phyloP scores from a whole-genome alignment of 2,797 vertebrate species.

The Phalanger gymnotis region DNA sequence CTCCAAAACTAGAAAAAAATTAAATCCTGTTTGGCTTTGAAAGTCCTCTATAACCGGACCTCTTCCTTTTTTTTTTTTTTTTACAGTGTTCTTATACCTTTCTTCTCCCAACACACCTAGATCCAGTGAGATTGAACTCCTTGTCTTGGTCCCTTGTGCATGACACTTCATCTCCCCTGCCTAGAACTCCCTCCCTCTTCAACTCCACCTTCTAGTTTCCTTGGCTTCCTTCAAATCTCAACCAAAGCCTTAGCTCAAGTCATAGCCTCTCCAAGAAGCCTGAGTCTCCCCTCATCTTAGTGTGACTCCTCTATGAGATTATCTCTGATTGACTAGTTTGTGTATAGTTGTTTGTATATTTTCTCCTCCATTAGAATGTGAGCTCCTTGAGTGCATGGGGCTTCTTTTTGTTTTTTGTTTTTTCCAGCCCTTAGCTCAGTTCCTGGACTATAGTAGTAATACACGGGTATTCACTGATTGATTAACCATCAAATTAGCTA shows the following conservation, averaged over 20 bases:
- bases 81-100: neutral
- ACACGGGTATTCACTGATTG: neutral
- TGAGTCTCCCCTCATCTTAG: neutral
- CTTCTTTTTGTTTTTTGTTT: neutral
- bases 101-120: neutral
- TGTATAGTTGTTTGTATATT: neutral
- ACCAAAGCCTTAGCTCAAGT: neutral
- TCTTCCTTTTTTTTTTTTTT: neutral
- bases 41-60: neutral
- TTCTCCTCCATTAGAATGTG: neutral
- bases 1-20: neutral
- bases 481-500: neutral
- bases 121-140: neutral
- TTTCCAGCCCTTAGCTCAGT: neutral
- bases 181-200: neutral
- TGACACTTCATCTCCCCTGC: neutral
- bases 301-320: neutral
- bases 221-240: neutral
- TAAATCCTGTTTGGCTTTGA: neutral
- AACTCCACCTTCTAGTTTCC: neutral
- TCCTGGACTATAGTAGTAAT: neutral
- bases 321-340: neutral
- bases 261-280: neutral
- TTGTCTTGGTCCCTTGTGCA: neutral
- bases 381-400: neutral